These are phyloP conservation scores for Dolichallabes microphthalmus DNA, from an alignment of 2,113 vertebrate genomes.

Conservation along the genomic window DNA sequence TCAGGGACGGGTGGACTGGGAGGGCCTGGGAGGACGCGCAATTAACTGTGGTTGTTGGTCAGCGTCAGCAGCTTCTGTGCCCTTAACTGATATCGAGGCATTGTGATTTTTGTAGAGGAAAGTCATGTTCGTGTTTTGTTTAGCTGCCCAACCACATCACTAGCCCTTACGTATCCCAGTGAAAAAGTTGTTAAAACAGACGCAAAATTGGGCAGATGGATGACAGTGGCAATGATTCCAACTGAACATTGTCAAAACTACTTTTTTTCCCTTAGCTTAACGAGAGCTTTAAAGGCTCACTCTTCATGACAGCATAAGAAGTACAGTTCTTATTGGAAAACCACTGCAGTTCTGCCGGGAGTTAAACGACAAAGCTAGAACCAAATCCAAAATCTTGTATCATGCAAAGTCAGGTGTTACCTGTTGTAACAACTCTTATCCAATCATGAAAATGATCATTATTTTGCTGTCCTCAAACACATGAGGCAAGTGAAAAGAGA, in stretches of 20 bases:
- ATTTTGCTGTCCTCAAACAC: slow-evolving; percentile 45
- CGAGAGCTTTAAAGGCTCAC: slow-evolving; percentile 59
- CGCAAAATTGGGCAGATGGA: slow-evolving; percentile 59
- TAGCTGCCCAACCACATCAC: slow-evolving; percentile 78
- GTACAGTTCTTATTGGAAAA: slow-evolving; percentile 59
- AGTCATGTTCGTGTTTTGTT: slow-evolving; percentile 64
- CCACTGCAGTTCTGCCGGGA: slow-evolving; percentile 63
- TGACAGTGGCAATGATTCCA: slow-evolving; percentile 34
- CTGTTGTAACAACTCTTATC: slow-evolving; percentile 40
- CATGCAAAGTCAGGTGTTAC: slow-evolving; percentile 50
- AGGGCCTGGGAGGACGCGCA: slow-evolving; percentile 54
- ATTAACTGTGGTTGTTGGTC: slow-evolving; percentile 66
- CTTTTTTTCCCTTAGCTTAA: slow-evolving; percentile 65
- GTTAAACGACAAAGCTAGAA: slow-evolving; percentile 64
- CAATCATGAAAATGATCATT: slow-evolving; percentile 26
- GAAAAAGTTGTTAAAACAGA: slow-evolving; percentile 65
- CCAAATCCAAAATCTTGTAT: slow-evolving; percentile 45
- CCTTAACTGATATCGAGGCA: slow-evolving; percentile 66
- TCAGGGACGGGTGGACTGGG: slow-evolving; percentile 57
- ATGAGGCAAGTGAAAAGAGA: slow-evolving; percentile 34
- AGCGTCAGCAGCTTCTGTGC: slow-evolving; percentile 63
- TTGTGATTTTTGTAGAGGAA: slow-evolving; percentile 69
- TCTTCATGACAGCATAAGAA: slow-evolving; percentile 40
- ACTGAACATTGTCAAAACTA: slow-evolving; percentile 60
- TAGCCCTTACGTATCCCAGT: slow-evolving; percentile 79